A percentile compares a stretch with the other conserved stretches of the same genome.
phyloP scores from a whole-genome alignment of 2,113 vertebrate genomes.

The Brachirus orientalis region DNA sequence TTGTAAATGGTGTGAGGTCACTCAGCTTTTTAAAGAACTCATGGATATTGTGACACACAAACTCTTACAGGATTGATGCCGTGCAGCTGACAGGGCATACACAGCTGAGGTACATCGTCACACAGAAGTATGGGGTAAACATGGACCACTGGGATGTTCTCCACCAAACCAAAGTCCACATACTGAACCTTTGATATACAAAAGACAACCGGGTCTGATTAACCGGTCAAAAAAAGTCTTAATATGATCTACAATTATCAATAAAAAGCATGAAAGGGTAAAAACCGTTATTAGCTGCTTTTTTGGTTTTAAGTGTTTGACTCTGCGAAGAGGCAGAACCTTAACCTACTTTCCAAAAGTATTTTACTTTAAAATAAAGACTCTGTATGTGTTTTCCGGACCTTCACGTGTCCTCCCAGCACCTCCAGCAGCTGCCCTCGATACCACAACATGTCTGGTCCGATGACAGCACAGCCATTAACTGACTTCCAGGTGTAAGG shows the following conservation, averaged over 20 bases:
- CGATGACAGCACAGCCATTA: slow-evolving; percentile 88
- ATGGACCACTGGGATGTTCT: slow-evolving; percentile 91
- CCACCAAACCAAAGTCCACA: slow-evolving; percentile 87
- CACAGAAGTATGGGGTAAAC: slow-evolving; percentile 88
- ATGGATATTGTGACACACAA: background rate
- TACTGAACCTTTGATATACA: slow-evolving; percentile 83
- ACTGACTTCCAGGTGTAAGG: slow-evolving; percentile 90
- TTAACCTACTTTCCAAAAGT: too few relatives aligned
- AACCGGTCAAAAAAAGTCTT: too few relatives aligned
- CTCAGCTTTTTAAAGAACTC: background rate
- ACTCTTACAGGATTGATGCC: slow-evolving; percentile 83
- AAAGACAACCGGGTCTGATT: slow-evolving; percentile 5
- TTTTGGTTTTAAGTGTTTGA: too few relatives aligned
- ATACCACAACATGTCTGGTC: slow-evolving; percentile 90
- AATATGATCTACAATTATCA: too few relatives aligned
- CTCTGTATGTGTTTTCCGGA: slow-evolving; percentile 49
- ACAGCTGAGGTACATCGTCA: slow-evolving; percentile 86
- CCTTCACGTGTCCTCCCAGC: slow-evolving; percentile 82
- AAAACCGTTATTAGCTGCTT: too few relatives aligned
- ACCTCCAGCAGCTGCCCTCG: slow-evolving; percentile 87
- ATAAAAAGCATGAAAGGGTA: too few relatives aligned
- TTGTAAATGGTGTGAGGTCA: too few relatives aligned
- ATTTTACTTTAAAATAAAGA: background rate
- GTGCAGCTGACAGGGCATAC: slow-evolving; percentile 88
- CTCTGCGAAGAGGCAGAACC: too few relatives aligned